These are phyloP conservation scores for Lucinisca nassula DNA, from an alignment of 2,888 invertebrate genomes.

Conservation along the genomic window DNA sequence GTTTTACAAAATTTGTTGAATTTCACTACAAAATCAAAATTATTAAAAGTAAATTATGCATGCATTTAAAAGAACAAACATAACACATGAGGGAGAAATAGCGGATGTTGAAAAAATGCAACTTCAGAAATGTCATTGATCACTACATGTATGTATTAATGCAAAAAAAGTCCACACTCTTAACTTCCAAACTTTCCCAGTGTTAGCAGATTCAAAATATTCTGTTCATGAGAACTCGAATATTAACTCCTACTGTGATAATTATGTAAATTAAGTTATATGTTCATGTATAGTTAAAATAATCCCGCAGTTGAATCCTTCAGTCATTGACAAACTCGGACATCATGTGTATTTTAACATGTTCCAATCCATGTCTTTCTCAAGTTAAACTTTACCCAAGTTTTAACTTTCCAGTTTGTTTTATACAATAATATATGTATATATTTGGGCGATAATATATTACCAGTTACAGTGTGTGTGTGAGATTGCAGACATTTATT, in stretches of 20 bases:
- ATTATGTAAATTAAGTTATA: slow-evolving; percentile 36
- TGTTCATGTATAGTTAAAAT: slow-evolving; percentile 4
- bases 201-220: not conserved
- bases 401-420: slow-evolving; percentile 32
- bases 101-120: too few species aligned
- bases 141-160: too few species aligned
- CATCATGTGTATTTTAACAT: slow-evolving; percentile 26
- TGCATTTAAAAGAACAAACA: too few species aligned
- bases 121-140: too few species aligned
- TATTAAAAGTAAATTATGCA: too few species aligned
- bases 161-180: too few species aligned
- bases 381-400: slow-evolving; percentile 53
- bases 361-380: slow-evolving; percentile 68
- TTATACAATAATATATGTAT: slow-evolving; percentile 9
- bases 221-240: not conserved
- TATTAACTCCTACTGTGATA: slow-evolving; percentile 60
- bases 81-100: too few species aligned
- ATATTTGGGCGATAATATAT: slow-evolving; percentile 3
- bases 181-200: not conserved
- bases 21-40: too few species aligned
- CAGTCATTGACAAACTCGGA: not conserved
- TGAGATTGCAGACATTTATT: not conserved
- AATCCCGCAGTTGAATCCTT: not conserved
- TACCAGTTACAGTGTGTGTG: not conserved
- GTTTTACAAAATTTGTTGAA: too few species aligned